These are phyloP conservation scores for Empis livida DNA, from an alignment of 2,888 invertebrate species.

Conservation along the genomic window DNA sequence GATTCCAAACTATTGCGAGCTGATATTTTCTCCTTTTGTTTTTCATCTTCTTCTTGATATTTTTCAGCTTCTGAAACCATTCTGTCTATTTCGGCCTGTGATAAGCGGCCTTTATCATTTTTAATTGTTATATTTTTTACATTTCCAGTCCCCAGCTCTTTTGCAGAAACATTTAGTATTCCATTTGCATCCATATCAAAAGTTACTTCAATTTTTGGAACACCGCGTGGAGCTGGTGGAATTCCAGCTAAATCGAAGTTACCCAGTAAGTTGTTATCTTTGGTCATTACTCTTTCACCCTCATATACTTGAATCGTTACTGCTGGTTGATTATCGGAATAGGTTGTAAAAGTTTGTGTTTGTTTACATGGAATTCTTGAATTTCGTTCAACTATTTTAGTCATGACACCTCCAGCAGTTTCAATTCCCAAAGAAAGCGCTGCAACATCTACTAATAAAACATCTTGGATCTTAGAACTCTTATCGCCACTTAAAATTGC, in stretches of 20 bases:
- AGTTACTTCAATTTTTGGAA: slow-evolving; percentile 72
- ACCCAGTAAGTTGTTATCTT: slow-evolving; percentile 85
- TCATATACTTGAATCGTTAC: slow-evolving; percentile 62
- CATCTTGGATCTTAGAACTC: slow-evolving; percentile 60
- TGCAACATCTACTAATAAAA: slow-evolving; percentile 53
- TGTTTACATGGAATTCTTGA: slow-evolving; percentile 58
- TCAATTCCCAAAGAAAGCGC: slow-evolving; percentile 62
- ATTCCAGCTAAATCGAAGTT: slow-evolving; percentile 93
- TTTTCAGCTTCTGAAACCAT: slow-evolving; percentile 61
- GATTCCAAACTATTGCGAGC: slow-evolving; percentile 60
- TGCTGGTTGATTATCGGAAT: slow-evolving; percentile 65
- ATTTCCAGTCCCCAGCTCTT: slow-evolving; percentile 49
- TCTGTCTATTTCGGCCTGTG: slow-evolving; percentile 64
- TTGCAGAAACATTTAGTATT: slow-evolving; percentile 75
- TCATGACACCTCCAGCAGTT: slow-evolving; percentile 70
- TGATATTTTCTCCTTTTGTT: slow-evolving; percentile 51
- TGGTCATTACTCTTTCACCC: slow-evolving; percentile 78
- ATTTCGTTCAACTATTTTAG: slow-evolving; percentile 60
- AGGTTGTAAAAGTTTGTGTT: slow-evolving; percentile 63
- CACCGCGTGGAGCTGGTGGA: slow-evolving; percentile 79
- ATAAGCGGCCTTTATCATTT: slow-evolving; percentile 65
- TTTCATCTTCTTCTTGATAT: slow-evolving; percentile 58
- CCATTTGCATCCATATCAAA: slow-evolving; percentile 81
- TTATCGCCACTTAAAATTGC: slow-evolving; percentile 56
- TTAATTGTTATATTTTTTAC: slow-evolving; percentile 65